phyloP scores from a whole-genome alignment of 1,140 invertebrate genomes.

The Dendroctonus valens region DNA sequence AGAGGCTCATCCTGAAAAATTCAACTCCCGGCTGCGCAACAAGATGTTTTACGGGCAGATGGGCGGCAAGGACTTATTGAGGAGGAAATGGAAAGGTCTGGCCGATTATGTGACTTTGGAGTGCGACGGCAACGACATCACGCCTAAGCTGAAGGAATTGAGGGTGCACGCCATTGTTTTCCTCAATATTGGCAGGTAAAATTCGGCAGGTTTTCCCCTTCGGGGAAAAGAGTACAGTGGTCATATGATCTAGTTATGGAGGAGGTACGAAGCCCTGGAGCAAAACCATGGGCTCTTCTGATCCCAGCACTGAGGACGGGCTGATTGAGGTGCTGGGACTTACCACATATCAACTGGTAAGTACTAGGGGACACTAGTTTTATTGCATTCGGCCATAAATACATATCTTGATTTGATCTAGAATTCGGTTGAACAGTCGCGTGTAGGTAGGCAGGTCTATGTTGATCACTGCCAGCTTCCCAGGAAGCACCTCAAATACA shows the following conservation, averaged over 20 bases:
- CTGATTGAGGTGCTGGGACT: conserved; percentile 95
- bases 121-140: conserved; percentile 94
- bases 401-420: too few relatives aligned
- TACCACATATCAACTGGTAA: conserved; percentile 93
- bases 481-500: too few relatives aligned
- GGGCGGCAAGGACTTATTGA: conserved; percentile 93
- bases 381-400: too few relatives aligned
- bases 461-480: too few relatives aligned
- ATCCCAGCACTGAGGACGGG: conserved; percentile 87
- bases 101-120: conserved; percentile 89
- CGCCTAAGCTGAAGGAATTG: conserved; percentile 86
- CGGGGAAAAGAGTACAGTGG: too few relatives aligned
- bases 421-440: background rate
- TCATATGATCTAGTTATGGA: conserved; percentile 70
- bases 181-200: conserved; percentile 88
- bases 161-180: conserved; percentile 95
- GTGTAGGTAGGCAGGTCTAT: background rate
- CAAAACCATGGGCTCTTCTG: conserved; percentile 66
- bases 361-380: conserved; percentile 41
- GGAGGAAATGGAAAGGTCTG: conserved; percentile 93
- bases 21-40: conserved; percentile 94
- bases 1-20: conserved; percentile 98
- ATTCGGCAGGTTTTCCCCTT: background rate
- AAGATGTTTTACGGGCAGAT: conserved; percentile 98
- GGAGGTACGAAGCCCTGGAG: conserved; percentile 97